Conservation (phyloP, 2,888 invertebrate species). For the Andrena praecox region DNA sequence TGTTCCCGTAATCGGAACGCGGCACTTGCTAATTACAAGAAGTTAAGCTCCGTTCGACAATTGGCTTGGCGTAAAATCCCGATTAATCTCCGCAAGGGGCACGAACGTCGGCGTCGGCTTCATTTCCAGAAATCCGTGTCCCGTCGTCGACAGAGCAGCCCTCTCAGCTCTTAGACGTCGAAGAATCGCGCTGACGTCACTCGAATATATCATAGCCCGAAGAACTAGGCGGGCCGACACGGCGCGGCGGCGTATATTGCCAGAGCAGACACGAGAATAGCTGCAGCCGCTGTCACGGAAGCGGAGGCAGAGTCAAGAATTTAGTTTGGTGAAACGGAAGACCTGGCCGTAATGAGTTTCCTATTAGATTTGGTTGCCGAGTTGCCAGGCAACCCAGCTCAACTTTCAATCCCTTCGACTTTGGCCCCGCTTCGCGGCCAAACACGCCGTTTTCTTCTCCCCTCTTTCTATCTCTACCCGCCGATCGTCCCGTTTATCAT, state of each 20-base stretch:
- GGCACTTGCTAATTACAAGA: constrained; percentile 37
- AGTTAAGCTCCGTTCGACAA: constrained; percentile 42
- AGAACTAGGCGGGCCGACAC: constrained; percentile 27
- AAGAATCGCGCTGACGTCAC: constrained; percentile 59
- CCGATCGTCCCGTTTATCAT: background rate
- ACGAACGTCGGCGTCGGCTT: constrained; percentile 30
- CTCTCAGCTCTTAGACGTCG: constrained; percentile 31
- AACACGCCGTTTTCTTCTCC: constrained; percentile 41
- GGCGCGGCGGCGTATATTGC: constrained; percentile 46
- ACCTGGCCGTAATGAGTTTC: constrained; percentile 82
- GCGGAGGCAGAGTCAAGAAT: constrained; percentile 75
- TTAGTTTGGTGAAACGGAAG: constrained; percentile 80
- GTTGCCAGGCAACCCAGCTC: constrained; percentile 77
- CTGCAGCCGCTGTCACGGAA: constrained; percentile 46
- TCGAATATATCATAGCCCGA: constrained; percentile 55
- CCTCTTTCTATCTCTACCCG: constrained; percentile 6
- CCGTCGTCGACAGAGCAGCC: constrained; percentile 9
- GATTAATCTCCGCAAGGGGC: constrained; percentile 50
- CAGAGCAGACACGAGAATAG: constrained; percentile 47
- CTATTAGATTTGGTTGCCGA: constrained; percentile 82
- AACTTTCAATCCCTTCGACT: constrained; percentile 75
- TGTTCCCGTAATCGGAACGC: background rate
- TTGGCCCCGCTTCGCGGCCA: constrained; percentile 22
- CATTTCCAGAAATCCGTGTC: constrained; percentile 46
- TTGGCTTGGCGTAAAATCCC: constrained; percentile 29